Percentiles rank a stretch among this genome's conserved stretches.
These are phyloP conservation scores for Sepioteuthis lessoniana DNA, from an alignment of 2,888 invertebrate species.

Conservation along the genomic window DNA sequence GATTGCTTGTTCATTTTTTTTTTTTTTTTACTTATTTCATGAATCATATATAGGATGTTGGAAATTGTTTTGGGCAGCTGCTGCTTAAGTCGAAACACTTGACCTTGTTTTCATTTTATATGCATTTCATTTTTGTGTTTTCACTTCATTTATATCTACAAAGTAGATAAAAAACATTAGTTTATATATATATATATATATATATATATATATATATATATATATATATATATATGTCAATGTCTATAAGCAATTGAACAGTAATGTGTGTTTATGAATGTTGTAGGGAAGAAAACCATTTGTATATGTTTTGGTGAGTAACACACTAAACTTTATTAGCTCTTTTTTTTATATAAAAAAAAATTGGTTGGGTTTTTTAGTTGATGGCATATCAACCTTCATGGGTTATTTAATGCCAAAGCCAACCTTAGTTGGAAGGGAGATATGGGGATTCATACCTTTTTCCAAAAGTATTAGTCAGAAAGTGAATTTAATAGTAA, in stretches of 20 bases:
- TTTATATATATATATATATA: neutral
- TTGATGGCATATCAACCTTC: no score
- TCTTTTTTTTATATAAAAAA: no score
- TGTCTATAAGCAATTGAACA: neutral
- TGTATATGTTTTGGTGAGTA: no score
- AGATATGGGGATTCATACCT: no score
- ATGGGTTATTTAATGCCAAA: no score
- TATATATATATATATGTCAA: neutral
- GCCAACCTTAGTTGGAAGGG: no score
- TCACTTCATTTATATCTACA: neutral
- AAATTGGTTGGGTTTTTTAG: no score
- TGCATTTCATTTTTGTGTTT: neutral
- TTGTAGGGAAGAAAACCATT: no score
- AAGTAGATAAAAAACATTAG: neutral
- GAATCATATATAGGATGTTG: neutral
- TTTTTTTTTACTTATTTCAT: neutral
- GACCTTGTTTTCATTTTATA: neutral
- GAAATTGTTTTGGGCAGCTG: neutral
- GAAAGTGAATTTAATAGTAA: no score
- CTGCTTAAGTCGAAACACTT: neutral
- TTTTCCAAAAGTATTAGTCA: no score
- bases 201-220: neutral
- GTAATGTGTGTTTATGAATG: neutral
- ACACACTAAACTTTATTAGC: no score
- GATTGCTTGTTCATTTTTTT: neutral